A percentile compares a stretch with the other conserved stretches of the same genome.
phyloP scores from a whole-genome alignment of 2,888 invertebrate genomes.

The Eristalinus aeneus region DNA sequence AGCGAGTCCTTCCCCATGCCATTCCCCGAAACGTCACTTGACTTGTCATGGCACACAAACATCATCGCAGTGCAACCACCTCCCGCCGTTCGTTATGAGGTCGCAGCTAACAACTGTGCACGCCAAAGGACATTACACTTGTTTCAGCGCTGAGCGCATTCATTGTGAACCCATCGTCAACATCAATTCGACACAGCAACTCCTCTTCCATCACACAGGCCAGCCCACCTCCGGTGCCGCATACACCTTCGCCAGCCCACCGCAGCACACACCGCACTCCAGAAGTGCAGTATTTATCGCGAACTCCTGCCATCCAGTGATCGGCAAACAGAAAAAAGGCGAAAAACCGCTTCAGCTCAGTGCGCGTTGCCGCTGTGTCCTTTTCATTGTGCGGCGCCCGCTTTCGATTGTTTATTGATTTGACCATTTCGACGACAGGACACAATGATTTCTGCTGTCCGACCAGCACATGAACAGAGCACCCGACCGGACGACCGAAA shows the following conservation, averaged over 20 bases:
- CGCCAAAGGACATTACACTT: not conserved
- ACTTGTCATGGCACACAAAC: too few species aligned
- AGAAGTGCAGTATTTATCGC: slow-evolving; percentile 18
- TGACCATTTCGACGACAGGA: slow-evolving; percentile 64
- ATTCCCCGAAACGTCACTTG: too few species aligned
- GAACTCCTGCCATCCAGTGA: slow-evolving; percentile 31
- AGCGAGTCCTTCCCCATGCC: too few species aligned
- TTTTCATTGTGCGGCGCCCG: slow-evolving; percentile 16
- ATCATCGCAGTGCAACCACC: too few species aligned
- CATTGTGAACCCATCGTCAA: not conserved
- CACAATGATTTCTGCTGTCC: slow-evolving; percentile 56
- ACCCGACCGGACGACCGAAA: not conserved
- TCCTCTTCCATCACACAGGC: not conserved
- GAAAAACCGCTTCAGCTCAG: not conserved
- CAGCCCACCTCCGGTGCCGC: too few species aligned
- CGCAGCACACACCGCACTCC: not conserved
- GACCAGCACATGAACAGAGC: not conserved
- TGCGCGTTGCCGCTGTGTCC: slow-evolving; percentile 13
- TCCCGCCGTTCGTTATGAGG: too few species aligned
- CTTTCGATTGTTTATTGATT: slow-evolving; percentile 64
- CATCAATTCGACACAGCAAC: not conserved
- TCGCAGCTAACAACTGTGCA: too few species aligned
- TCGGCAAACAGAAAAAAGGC: slow-evolving; percentile 1
- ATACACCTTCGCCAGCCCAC: not conserved
- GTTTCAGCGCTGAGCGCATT: not conserved